Percentiles rank a stretch among this genome's conserved stretches.
phyloP scores from a whole-genome alignment of 1,140 invertebrate species.

The Plodia interpunctella region DNA sequence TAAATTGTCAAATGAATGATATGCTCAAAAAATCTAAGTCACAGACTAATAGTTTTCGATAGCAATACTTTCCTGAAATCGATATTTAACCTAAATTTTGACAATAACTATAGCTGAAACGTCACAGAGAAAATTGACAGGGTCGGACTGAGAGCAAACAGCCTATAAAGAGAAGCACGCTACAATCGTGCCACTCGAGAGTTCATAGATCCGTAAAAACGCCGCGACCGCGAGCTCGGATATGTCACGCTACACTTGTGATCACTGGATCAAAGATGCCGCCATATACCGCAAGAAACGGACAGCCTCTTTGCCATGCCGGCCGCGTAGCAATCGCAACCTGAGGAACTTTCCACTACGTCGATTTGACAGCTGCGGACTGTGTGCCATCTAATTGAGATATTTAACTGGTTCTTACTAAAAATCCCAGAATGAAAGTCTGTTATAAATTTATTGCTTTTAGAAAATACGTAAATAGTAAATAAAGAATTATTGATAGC shows the following conservation, averaged over 20 bases:
- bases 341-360: constrained; percentile 59
- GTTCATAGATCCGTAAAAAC: constrained; percentile 56
- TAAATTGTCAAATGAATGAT: too few species aligned
- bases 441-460: too few species aligned
- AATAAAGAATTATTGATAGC: too few species aligned
- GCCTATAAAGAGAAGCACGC: constrained; percentile 7
- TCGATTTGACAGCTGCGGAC: constrained; percentile 40
- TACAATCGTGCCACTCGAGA: constrained; percentile 15
- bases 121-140: too few species aligned
- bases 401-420: neutral
- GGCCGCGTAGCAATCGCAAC: constrained; percentile 42
- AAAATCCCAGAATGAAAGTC: neutral
- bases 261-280: constrained; percentile 55
- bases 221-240: constrained; percentile 45
- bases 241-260: constrained; percentile 68
- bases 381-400: constrained; percentile 11
- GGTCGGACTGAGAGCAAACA: neutral
- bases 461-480: too few species aligned
- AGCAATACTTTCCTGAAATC: too few species aligned
- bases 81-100: too few species aligned
- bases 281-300: constrained; percentile 25
- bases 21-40: too few species aligned
- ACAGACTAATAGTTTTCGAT: too few species aligned
- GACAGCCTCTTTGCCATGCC: constrained; percentile 51
- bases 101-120: too few species aligned